Evolutionary conservation across 2,113 vertebrate species (phyloP).

Genomic region (Gulo gulo): DNA sequence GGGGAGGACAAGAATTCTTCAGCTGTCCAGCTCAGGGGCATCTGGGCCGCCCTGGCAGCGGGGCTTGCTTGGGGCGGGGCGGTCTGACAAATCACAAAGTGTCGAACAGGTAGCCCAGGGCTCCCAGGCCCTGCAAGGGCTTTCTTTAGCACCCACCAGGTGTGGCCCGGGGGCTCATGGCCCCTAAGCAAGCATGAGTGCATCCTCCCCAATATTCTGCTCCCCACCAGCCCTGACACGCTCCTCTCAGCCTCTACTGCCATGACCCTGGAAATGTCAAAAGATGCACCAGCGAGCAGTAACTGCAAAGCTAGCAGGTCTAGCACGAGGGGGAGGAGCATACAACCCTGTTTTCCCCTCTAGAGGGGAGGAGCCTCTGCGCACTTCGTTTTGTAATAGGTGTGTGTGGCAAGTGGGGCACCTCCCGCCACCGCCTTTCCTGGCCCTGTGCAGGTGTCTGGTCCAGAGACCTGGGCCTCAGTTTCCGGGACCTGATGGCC

Average conservation of each 20-base stretch:
- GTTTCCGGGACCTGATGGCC: too few species aligned
- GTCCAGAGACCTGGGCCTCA: neutral
- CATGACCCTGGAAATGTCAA: neutral
- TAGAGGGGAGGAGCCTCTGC: neutral
- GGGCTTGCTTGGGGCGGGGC: neutral
- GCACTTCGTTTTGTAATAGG: neutral
- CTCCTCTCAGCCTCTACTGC: neutral
- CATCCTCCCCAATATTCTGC: neutral
- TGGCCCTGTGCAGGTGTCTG: neutral
- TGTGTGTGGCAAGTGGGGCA: neutral
- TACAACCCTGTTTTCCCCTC: neutral
- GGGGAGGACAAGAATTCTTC: neutral
- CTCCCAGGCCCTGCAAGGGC: neutral
- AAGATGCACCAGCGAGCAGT: neutral
- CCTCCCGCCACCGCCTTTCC: neutral
- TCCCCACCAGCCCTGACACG: neutral
- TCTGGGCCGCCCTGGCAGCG: too few species aligned
- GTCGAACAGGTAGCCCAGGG: neutral
- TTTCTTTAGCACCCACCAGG: too few species aligned
- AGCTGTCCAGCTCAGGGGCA: neutral
- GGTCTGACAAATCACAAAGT: neutral
- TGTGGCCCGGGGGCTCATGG: too few species aligned
- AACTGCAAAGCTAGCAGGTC: neutral
- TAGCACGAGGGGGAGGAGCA: neutral
- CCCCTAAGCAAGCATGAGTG: neutral